These are phyloP conservation scores for Gymnarchus niloticus DNA, from an alignment of 2,113 vertebrate species.

Conservation along the genomic window DNA sequence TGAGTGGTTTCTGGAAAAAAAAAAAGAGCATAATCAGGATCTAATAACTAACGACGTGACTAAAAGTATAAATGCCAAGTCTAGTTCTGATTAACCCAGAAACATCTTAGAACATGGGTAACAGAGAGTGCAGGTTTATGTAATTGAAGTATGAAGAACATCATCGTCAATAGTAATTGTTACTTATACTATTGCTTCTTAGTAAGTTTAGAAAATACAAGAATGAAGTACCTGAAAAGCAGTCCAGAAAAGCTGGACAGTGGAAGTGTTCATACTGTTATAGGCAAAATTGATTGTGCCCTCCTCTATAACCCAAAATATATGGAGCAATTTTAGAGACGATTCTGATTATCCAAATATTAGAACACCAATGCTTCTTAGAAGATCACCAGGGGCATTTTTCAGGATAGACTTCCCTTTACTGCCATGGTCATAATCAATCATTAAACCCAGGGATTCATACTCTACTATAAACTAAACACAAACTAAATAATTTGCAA, in stretches of 20 bases:
- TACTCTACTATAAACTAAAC: not conserved
- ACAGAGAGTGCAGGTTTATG: not conserved
- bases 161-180: not conserved
- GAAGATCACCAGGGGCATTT: not conserved
- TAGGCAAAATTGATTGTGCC: not conserved
- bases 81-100: not conserved
- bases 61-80: not conserved
- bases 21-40: not conserved
- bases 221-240: not conserved
- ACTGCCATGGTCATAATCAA: not conserved
- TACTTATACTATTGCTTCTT: not conserved
- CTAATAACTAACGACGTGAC: not conserved
- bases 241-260: not conserved
- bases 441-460: not conserved
- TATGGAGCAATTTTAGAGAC: not conserved
- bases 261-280: not conserved
- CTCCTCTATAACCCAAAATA: not conserved
- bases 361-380: not conserved
- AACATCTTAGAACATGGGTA: not conserved
- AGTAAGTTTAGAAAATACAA: too few relatives aligned
- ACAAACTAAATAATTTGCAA: not conserved
- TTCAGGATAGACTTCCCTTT: not conserved
- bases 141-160: not conserved
- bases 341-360: not conserved
- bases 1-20: not conserved